Evolutionary conservation across 1,140 invertebrate genomes (phyloP), one percentile per base, ranked within the genome.

Genomic region (Tenebrio molitor): DNA sequence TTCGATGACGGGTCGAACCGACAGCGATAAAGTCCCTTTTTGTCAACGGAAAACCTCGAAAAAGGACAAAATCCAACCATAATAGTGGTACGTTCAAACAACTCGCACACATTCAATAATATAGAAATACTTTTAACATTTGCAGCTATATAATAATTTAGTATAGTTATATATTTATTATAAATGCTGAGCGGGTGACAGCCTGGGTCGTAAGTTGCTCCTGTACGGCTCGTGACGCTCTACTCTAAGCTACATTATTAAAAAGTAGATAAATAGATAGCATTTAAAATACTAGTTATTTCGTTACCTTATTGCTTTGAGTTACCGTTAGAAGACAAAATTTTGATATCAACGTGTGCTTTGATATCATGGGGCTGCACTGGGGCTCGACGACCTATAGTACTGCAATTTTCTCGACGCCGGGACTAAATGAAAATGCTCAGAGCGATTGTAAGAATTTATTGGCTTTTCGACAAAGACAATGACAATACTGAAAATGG

Each of bases 261-360:
- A 77, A 78, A 78, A 72, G 76, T 81, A 80, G 77, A 79, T 79
- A 80, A 81, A 81, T 79, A 80, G 78, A 75, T 65, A 74, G 67
- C 46, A 67, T 78, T 79, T 76, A 77, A 74, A 77, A 68, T 76
- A 77, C 74, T 76, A 74, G 72, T 78, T 81, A 79, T 80, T 79
- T 80, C 80, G 81, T 80, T 83, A 78, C 42, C 71, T 83, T 83
- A 83, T 83, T 83, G 82, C 82, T 83, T 80, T 83, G 74, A 76
- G 82, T 83, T 83, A 79, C 82, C 39, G 76, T 80, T 79, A 81
- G 81, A 83, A 83, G 82, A 83, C 81, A 76, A 83, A 81, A 80
- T 78, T 76, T 75, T 69, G 69, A 75, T 76, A 71, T 73, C 76
- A 69, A 23, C 34, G 29, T 65, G 12, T 29, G n/a, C 21, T 62